Evolutionary conservation across 2,113 vertebrate species (phyloP).

Genomic region (Fukomys damarensis): DNA sequence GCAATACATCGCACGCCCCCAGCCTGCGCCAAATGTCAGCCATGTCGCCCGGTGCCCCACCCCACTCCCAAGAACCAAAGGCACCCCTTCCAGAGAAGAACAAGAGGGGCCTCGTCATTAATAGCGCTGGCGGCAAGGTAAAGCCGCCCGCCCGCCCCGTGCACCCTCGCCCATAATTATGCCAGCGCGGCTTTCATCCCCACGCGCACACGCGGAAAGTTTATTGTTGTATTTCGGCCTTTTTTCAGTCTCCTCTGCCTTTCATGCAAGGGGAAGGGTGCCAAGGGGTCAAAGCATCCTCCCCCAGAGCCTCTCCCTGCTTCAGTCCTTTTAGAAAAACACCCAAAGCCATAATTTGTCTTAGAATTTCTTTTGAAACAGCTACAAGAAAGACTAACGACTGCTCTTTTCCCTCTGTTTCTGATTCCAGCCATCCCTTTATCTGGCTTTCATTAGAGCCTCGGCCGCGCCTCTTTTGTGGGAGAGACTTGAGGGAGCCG

Average conservation of each 20-base stretch:
- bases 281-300: conserved; percentile 87
- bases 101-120: conserved; percentile 74
- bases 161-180: conserved; percentile 80
- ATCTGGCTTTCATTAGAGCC: conserved; percentile 99
- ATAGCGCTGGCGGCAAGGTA: conserved; percentile 84
- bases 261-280: conserved; percentile 88
- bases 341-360: conserved; percentile 92
- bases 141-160: conserved; percentile 68
- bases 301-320: conserved; percentile 86
- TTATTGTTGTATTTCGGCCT: conserved; percentile 86
- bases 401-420: conserved; percentile 91
- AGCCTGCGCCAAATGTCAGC: conserved; percentile 65
- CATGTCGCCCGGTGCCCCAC: background rate
- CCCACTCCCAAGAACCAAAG: conserved; percentile 58
- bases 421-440: conserved; percentile 95
- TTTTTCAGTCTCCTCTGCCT: conserved; percentile 87
- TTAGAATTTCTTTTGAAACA: conserved; percentile 91
- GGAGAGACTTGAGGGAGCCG: conserved; percentile 94
- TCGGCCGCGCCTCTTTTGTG: conserved; percentile 94
- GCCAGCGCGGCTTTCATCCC: conserved; percentile 81
- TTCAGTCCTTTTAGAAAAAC: conserved; percentile 89
- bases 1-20: background rate
- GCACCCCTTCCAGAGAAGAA: conserved; percentile 71
- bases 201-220: conserved; percentile 69
- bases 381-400: conserved; percentile 91